A percentile compares a stretch with the other conserved stretches of the same genome.
phyloP scores from a whole-genome alignment of 2,797 vertebrate genomes.

The Argya squamiceps region DNA sequence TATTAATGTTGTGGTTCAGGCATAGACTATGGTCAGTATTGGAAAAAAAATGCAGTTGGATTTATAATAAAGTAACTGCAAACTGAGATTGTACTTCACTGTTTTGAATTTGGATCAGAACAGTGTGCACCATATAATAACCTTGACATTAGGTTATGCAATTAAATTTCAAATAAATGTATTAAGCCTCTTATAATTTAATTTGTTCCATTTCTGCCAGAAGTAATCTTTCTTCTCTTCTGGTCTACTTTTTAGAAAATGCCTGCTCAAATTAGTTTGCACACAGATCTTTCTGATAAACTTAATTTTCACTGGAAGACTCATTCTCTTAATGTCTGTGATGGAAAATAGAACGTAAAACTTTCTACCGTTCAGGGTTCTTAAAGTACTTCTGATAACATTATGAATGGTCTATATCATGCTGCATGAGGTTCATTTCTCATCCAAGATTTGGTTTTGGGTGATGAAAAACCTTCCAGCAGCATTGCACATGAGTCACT shows the following conservation, averaged over 20 bases:
- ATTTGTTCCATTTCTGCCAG: conserved; percentile 60
- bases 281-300: conserved; percentile 48
- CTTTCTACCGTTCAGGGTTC: background rate
- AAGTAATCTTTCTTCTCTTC: conserved; percentile 47
- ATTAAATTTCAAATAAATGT: conserved; percentile 58
- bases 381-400: background rate
- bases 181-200: conserved; percentile 61
- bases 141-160: conserved; percentile 45
- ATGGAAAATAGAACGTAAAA: background rate
- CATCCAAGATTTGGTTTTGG: background rate
- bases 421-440: background rate
- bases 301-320: conserved; percentile 26
- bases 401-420: background rate
- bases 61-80: conserved; percentile 39
- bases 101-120: conserved; percentile 21
- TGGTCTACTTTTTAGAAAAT: conserved; percentile 53
- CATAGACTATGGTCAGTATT: background rate
- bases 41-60: background rate
- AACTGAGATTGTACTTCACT: background rate
- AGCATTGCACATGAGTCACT: background rate
- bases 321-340: conserved; percentile 38
- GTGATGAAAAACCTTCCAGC: conserved; percentile 2
- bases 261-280: conserved; percentile 44
- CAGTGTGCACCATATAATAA: background rate
- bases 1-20: background rate